phyloP scores from a whole-genome alignment of 2,797 vertebrate species.

The Enteromius paludinosus region DNA sequence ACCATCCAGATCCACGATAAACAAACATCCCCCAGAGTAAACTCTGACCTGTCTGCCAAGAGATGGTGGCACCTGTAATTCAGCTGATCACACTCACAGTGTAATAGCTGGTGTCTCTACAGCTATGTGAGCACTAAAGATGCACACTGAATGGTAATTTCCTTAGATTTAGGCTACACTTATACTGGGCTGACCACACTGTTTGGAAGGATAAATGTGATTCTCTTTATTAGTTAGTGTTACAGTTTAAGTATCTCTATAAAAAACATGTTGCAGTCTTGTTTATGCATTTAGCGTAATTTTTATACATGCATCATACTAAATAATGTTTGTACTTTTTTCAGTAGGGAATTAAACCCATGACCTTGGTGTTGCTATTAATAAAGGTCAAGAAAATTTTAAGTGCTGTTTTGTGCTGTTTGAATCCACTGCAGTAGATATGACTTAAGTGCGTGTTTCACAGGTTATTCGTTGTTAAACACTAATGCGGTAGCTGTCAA shows the following conservation, averaged over 20 bases:
- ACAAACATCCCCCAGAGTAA: background rate
- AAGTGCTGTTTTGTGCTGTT: background rate
- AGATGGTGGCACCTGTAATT: background rate
- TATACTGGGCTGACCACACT: background rate
- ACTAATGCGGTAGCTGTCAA: background rate
- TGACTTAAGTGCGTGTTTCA: background rate
- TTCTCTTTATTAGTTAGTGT: background rate
- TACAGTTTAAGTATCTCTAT: background rate
- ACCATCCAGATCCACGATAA: slow-evolving; percentile 13
- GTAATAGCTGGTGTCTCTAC: background rate
- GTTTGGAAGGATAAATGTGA: background rate
- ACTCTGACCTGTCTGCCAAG: slow-evolving; percentile 14
- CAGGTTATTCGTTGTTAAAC: background rate
- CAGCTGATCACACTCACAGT: background rate
- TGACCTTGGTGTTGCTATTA: background rate
- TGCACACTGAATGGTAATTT: background rate
- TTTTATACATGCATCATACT: background rate
- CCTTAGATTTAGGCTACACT: background rate
- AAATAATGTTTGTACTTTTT: background rate
- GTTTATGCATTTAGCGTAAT: background rate
- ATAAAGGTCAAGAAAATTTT: background rate
- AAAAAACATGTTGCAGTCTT: background rate
- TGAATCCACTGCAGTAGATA: background rate
- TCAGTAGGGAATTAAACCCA: background rate
- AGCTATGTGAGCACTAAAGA: background rate